Percentiles rank a stretch among this genome's conserved stretches.
These are phyloP conservation scores for Eupelmus urozonus DNA, from an alignment of 2,888 invertebrate genomes.

Conservation along the genomic window DNA sequence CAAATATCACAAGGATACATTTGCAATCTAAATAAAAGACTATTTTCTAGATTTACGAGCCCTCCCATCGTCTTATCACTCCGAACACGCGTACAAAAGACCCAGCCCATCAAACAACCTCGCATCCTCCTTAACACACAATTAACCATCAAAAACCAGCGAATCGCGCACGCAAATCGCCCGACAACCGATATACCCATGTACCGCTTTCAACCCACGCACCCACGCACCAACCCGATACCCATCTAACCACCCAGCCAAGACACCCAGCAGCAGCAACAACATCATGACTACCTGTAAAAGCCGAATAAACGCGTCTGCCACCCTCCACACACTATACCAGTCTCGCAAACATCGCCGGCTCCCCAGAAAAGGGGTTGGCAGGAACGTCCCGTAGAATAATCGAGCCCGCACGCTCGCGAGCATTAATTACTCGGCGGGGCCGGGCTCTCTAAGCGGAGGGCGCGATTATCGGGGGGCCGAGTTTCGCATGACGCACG, in stretches of 20 bases:
- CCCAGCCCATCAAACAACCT: not conserved
- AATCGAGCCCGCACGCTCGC: constrained; percentile 24
- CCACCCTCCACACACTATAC: too few species aligned
- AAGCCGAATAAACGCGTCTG: constrained; percentile 42
- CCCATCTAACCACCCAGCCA: not conserved
- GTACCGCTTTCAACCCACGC: not conserved
- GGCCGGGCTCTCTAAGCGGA: constrained; percentile 54
- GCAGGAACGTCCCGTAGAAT: not conserved
- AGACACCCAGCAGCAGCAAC: not conserved
- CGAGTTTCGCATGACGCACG: constrained; percentile 64
- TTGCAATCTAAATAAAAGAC: too few species aligned
- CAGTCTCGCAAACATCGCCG: too few species aligned
- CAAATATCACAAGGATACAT: too few species aligned
- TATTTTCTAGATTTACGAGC: too few species aligned
- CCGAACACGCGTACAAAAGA: not conserved
- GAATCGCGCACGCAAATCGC: constrained; percentile 13
- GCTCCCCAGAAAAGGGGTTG: too few species aligned
- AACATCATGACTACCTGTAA: constrained; percentile 19
- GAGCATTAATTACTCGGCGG: constrained; percentile 64
- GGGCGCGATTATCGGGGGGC: constrained; percentile 61
- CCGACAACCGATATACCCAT: constrained; percentile 7
- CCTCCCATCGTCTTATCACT: not conserved
- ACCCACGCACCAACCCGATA: constrained; percentile 1
- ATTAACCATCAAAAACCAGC: not conserved
- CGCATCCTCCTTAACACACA: constrained; percentile 15